Evolutionary conservation across 2,888 invertebrate species (phyloP).

Genomic region (Seira musarum): DNA sequence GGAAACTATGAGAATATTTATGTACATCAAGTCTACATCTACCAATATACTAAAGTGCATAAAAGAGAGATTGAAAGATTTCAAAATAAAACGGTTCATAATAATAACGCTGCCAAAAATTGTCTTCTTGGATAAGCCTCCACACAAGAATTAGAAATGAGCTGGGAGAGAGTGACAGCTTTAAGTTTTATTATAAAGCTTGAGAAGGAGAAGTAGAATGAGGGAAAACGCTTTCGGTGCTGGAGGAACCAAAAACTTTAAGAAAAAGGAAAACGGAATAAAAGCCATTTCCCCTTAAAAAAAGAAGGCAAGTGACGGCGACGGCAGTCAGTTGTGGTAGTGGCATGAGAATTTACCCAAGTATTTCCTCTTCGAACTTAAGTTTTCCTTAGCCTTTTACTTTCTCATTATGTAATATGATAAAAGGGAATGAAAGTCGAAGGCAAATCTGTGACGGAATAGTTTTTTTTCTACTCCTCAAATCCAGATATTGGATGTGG

Average conservation of each 20-base stretch:
- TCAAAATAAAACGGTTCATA: slow-evolving; percentile 52
- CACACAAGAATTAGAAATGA: slow-evolving; percentile 51
- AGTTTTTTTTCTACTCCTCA: not conserved
- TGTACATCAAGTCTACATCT: not conserved
- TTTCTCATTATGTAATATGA: slow-evolving; percentile 26
- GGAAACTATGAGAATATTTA: slow-evolving; percentile 20
- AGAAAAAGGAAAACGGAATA: slow-evolving; percentile 25
- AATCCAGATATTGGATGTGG: not conserved
- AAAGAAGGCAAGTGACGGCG: not conserved
- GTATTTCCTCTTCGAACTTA: slow-evolving; percentile 18
- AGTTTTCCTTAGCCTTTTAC: slow-evolving; percentile 22
- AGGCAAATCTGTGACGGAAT: not conserved
- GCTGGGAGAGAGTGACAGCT: slow-evolving; percentile 46
- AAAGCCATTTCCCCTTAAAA: slow-evolving; percentile 34
- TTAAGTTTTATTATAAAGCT: slow-evolving; percentile 38
- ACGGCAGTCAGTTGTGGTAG: too few relatives aligned
- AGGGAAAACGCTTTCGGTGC: too few relatives aligned
- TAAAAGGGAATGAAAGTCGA: not conserved
- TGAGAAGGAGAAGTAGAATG: not conserved
- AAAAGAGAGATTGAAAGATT: slow-evolving; percentile 51
- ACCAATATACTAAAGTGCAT: not conserved
- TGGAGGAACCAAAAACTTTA: not conserved
- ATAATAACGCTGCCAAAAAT: slow-evolving; percentile 31
- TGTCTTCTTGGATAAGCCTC: slow-evolving; percentile 33
- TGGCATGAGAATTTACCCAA: slow-evolving; percentile 27